A percentile compares a stretch with the other conserved stretches of the same genome.
Evolutionary conservation across 2,888 invertebrate genomes (phyloP).

Genomic region (Desoria tigrina): DNA sequence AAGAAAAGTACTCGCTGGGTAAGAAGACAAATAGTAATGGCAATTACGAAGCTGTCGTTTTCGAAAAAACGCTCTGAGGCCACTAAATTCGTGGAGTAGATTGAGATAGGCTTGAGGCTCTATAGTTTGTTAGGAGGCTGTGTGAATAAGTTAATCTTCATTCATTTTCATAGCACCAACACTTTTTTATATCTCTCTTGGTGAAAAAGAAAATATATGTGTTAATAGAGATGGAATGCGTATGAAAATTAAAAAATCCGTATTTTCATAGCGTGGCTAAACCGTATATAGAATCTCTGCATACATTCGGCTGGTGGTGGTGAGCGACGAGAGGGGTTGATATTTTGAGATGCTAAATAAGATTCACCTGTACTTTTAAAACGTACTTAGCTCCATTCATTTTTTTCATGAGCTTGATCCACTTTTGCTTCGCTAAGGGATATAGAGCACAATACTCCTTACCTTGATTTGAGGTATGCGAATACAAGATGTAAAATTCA

Average conservation of each 20-base stretch:
- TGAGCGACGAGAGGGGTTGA: not conserved
- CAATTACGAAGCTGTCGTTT: too few species aligned
- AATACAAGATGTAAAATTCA: constrained; percentile 23
- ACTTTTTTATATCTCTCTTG: too few species aligned
- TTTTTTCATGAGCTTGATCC: constrained; percentile 37
- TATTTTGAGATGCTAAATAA: not conserved
- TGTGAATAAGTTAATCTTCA: too few species aligned
- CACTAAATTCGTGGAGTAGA: too few species aligned
- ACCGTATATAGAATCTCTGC: too few species aligned
- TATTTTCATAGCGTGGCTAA: not conserved
- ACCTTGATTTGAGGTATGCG: constrained; percentile 22
- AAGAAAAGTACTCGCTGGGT: too few species aligned
- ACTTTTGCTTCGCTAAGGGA: constrained; percentile 34
- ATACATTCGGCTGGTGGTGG: not conserved
- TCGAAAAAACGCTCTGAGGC: too few species aligned
- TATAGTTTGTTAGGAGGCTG: too few species aligned
- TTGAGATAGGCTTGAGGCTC: too few species aligned
- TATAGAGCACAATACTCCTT: constrained; percentile 29
- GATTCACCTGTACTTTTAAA: too few species aligned
- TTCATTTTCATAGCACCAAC: too few species aligned
- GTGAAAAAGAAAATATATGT: not conserved
- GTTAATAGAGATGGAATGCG: constrained; percentile 19
- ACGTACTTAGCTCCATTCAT: constrained; percentile 11
- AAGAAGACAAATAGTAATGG: too few species aligned
- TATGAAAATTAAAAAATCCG: constrained; percentile 11